phyloP scores from a whole-genome alignment of 2,113 vertebrate genomes.

The Ciconia maguari region DNA sequence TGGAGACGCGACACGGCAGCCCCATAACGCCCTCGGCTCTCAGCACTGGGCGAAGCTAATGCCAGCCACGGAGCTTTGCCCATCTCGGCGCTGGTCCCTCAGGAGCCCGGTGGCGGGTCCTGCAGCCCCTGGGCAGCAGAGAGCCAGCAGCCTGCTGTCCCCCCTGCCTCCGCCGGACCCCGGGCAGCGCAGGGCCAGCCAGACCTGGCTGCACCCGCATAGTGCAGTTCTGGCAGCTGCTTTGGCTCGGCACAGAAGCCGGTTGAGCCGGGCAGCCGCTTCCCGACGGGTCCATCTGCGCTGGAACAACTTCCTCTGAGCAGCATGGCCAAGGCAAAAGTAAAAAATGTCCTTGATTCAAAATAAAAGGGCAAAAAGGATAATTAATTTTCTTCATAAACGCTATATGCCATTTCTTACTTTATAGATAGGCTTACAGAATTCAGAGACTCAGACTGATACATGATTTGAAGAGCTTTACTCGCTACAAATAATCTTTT shows the following conservation, averaged over 20 bases:
- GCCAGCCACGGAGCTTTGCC: neutral
- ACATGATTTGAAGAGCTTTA: neutral
- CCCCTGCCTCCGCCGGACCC: neutral
- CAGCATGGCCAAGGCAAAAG: neutral
- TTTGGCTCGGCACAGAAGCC: neutral
- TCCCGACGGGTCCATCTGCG: rapidly evolving
- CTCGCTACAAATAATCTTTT: constrained; percentile 4
- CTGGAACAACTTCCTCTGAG: neutral
- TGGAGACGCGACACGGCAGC: rapidly evolving
- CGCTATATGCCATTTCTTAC: rapidly evolving
- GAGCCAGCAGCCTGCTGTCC: neutral
- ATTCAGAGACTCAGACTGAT: neutral
- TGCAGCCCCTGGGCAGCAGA: neutral
- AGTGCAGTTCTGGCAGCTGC: neutral
- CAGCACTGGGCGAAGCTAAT: rapidly evolving
- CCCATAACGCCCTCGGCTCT: rapidly evolving
- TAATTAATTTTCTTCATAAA: neutral
- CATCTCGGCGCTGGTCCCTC: rapidly evolving
- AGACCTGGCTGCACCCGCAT: rapidly evolving
- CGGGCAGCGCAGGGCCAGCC: neutral
- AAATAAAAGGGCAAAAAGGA: neutral
- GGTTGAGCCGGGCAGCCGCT: rapidly evolving
- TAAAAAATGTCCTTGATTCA: neutral
- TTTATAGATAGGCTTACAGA: rapidly evolving
- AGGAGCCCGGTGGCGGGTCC: rapidly evolving